phyloP scores from a whole-genome alignment of 2,888 invertebrate species.

The Rhyacophila evoluta region DNA sequence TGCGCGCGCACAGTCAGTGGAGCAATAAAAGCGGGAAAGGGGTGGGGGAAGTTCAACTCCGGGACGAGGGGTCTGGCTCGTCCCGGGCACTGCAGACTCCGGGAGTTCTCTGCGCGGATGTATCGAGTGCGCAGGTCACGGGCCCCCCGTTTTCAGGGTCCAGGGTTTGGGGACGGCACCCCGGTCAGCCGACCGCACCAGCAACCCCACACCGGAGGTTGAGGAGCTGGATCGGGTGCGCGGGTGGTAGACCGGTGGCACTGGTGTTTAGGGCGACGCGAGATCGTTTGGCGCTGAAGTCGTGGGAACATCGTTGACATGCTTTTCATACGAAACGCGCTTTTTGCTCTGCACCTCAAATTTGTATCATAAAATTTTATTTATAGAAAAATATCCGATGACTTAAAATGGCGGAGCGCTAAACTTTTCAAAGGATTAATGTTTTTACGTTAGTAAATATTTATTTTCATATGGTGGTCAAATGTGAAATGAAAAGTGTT shows the following conservation, averaged over 20 bases:
- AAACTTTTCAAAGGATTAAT: too few species aligned
- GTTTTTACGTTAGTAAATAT: too few species aligned
- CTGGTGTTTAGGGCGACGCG: slow-evolving; percentile 9
- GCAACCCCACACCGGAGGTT: slow-evolving; percentile 19
- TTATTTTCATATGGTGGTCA: too few species aligned
- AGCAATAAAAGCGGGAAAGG: slow-evolving; percentile 14
- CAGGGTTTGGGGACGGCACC: background rate
- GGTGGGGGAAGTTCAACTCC: slow-evolving; percentile 24
- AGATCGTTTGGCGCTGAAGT: background rate
- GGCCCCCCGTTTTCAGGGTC: background rate
- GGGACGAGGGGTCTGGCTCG: slow-evolving; percentile 26
- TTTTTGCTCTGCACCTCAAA: background rate
- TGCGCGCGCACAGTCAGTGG: slow-evolving; percentile 1
- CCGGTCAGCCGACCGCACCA: slow-evolving; percentile 52
- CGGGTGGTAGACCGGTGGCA: slow-evolving; percentile 12
- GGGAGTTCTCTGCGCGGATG: slow-evolving; percentile 59
- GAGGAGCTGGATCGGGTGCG: background rate
- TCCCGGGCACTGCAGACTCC: slow-evolving; percentile 59
- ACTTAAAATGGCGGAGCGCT: too few species aligned
- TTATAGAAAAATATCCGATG: background rate
- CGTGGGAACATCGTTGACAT: background rate
- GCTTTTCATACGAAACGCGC: background rate
- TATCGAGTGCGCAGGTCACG: slow-evolving; percentile 56
- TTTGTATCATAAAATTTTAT: background rate
- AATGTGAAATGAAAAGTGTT: too few species aligned